Conservation (phyloP, 2,113 vertebrate genomes). For the Cheirogaleus medius region DNA sequence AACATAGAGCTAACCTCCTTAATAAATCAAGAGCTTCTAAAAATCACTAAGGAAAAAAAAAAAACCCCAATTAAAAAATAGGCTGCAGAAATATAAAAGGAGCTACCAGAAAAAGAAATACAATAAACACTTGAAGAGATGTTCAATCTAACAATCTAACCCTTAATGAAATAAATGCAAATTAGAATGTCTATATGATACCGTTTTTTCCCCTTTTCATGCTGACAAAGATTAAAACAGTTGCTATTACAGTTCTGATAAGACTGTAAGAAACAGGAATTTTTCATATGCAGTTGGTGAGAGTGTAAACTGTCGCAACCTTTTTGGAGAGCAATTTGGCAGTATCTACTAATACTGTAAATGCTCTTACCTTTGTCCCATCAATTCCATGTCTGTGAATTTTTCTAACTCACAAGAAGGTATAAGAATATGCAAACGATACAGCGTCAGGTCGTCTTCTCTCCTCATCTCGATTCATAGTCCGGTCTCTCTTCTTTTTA, state of each 20-base stretch:
- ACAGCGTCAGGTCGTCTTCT: not conserved
- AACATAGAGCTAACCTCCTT: not conserved
- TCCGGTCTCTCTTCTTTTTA: not conserved
- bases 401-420: not conserved
- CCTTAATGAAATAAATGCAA: not conserved
- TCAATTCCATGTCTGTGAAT: not conserved
- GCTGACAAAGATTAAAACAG: not conserved
- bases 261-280: not conserved
- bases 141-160: not conserved
- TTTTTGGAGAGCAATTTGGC: not conserved
- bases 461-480: not conserved
- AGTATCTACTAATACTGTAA: not conserved
- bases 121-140: not conserved
- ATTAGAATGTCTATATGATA: not conserved
- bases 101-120: not conserved
- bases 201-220: not conserved
- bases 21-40: conserved; percentile 39
- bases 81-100: not conserved
- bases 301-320: not conserved
- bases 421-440: not conserved
- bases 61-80: not conserved
- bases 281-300: not conserved
- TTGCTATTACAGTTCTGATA: not conserved
- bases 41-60: conserved; percentile 3
- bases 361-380: not conserved